Evolutionary conservation across 1,140 invertebrate genomes (phyloP), one percentile per base, ranked within the genome.

Genomic region (Copidosoma floridanum): DNA sequence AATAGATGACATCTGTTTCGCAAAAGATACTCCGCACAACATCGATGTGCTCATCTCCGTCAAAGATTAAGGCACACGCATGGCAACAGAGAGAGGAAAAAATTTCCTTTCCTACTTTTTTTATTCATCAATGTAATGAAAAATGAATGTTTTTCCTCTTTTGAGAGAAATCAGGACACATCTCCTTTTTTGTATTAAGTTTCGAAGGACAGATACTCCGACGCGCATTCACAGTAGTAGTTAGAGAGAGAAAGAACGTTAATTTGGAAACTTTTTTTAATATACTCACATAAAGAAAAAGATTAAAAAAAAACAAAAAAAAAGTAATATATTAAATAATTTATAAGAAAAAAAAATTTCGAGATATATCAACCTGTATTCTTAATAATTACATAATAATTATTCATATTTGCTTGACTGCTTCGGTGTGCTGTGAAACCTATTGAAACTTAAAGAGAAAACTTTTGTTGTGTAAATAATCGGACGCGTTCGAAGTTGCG

Each of bases 401-500:
- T 61, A 47, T 59, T 53, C 63, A 58, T 65, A 56, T 59, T 63
- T 56, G 65, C 65, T 67, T 65, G 52, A 65, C 54, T 67, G 65
- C 65, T 67, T 67, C 60, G 65, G 65, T 65, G 63, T 67, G 65
- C 65, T 67, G 65, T 67, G 59, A 67, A 67, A 62, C 66, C 55
- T 63, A 65, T 61, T 63, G 65, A 68, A 57, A 64, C 56, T 65
- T 61, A 61, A 68, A 68, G 63, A 69, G 67, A 61, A 62, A 63
- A 64, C 59, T 64, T 70, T 71, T 72, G 69, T 73, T 76, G 65
- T 79, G 75, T 78, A 79, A 73, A 79, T 79, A 79, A 72, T 75
- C 67, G 65, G 70, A 72, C 63, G 63, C 68, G 68, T 76, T 71
- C 64, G 60, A 71, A 72, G 67, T 69, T 68, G 68, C 65, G 67